phyloP scores from a whole-genome alignment of 1,140 invertebrate species.

The Apis cerana region DNA sequence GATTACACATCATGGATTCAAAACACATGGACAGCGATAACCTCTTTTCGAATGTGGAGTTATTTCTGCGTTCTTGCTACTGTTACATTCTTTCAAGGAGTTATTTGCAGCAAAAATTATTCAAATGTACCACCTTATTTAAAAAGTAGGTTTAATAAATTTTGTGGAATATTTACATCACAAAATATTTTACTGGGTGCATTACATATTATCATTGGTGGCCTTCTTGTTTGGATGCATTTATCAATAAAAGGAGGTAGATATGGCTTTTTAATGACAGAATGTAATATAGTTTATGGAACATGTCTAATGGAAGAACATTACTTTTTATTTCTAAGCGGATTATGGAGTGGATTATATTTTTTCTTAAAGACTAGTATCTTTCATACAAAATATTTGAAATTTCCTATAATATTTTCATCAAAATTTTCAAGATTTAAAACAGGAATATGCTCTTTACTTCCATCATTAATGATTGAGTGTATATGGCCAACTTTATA shows the following conservation, averaged over 20 bases:
- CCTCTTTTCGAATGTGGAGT: conserved; percentile 82
- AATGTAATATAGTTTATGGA: conserved; percentile 61
- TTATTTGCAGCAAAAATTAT: conserved; percentile 84
- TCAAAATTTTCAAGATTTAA: conserved; percentile 85
- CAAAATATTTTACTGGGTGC: conserved; percentile 82
- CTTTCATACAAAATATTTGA: conserved; percentile 69
- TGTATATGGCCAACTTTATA: conserved; percentile 84
- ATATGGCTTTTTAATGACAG: conserved; percentile 78
- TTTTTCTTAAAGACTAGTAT: conserved; percentile 84
- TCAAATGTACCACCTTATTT: conserved; percentile 80
- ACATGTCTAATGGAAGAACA: conserved; percentile 81
- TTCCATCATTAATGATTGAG: conserved; percentile 82
- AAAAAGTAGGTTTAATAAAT: conserved; percentile 84
- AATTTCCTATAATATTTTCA: conserved; percentile 86
- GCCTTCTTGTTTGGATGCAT: conserved; percentile 84
- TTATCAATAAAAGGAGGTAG: conserved; percentile 82
- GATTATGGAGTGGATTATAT: conserved; percentile 86
- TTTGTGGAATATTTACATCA: conserved; percentile 83
- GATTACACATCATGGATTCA: conserved; percentile 82
- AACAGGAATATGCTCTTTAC: conserved; percentile 80
- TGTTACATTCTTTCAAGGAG: conserved; percentile 82
- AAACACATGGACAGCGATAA: conserved; percentile 78
- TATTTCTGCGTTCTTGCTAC: conserved; percentile 81
- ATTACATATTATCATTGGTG: conserved; percentile 83
- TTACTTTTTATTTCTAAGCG: conserved; percentile 84